Base-by-base conservation (phyloP, 2,797 vertebrate genomes). In the Rhinophrynus dorsalis region DNA sequence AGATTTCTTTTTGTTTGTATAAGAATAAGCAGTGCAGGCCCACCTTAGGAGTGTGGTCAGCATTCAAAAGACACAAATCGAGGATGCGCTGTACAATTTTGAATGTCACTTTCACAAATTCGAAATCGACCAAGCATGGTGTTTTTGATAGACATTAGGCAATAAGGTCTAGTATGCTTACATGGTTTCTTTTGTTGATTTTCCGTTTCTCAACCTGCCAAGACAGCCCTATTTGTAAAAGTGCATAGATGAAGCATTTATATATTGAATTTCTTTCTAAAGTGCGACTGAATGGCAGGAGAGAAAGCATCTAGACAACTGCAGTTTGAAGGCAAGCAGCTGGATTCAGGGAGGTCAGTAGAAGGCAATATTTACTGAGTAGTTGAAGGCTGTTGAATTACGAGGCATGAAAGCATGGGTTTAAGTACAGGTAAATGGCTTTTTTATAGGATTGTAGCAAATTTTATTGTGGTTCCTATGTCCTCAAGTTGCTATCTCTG, bases 181-280 rank as follows among this genome's bases (percentile, higher is more conserved):
- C 50, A 51, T 10, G 68, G 77, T 84, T 84, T 70, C 78, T 66
- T 82, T 72, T 75, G 88, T 93, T 87, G 82, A 89, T 92, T 92
- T 92, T 89, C 87, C 83, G 83, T 92, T 91, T 85, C 81, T 90
- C 85, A 83, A 86, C 80, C 66, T 82, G 85, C 76, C 76, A 81
- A 67, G 77, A 73, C 68, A 78, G 77, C 76, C 64, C 81, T 47
- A 52, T 88, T 85, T 81, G 70, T 81, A 80, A 78, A 78, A 79
- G 79, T 83, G 50, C 68, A 61, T 48, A 78, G 74, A 76, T 66
- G 74, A 74, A 77, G 63, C 62, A 83, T 87, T 86, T 88, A 73
- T 81, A 84, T 86, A 82, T 82, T 85, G 81, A 80, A 84, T 87
- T 88, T 84, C 80, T 65, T 82, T 86, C 63, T 73, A 74, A 77